phyloP scores from a whole-genome alignment of 1,140 invertebrate species.

The Stegodyphus dumicola region DNA sequence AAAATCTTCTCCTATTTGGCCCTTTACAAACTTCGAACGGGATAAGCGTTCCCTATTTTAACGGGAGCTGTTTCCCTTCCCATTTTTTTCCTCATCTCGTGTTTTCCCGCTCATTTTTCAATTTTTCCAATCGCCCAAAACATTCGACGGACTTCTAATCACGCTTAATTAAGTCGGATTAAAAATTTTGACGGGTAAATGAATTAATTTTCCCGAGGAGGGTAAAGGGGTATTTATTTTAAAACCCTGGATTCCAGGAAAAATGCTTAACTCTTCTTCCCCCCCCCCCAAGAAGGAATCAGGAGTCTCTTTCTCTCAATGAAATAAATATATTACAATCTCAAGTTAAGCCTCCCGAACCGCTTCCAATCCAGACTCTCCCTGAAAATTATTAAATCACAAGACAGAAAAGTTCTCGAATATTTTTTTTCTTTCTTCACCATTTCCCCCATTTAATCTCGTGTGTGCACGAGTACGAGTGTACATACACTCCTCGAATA shows the following conservation, averaged over 20 bases:
- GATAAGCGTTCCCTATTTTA: neutral
- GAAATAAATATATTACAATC: slow-evolving; percentile 54
- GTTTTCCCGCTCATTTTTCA: neutral
- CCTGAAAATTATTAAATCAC: slow-evolving; percentile 59
- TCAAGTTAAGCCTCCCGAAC: slow-evolving; percentile 28
- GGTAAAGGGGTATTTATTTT: slow-evolving; percentile 39
- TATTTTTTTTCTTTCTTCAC: neutral
- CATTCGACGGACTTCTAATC: slow-evolving; percentile 36
- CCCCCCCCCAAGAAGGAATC: slow-evolving; percentile 16
- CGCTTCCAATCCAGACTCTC: slow-evolving; percentile 22
- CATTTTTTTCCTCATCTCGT: neutral
- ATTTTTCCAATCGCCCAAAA: slow-evolving; percentile 9
- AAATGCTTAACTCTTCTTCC: neutral
- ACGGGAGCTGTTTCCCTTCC: neutral
- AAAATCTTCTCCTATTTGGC: slow-evolving; percentile 32
- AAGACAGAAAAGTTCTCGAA: slow-evolving; percentile 42
- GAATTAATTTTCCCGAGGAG: slow-evolving; percentile 39
- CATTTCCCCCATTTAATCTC: too few species aligned
- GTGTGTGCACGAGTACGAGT: neutral
- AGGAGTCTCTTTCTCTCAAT: neutral
- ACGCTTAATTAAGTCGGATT: slow-evolving; percentile 59
- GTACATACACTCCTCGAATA: slow-evolving; percentile 50
- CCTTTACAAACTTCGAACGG: slow-evolving; percentile 9
- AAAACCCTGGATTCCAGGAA: slow-evolving; percentile 33
- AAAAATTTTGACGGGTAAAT: slow-evolving; percentile 59